Base-by-base conservation (phyloP, 1,140 invertebrate genomes). In the Caerostris extrusa region DNA sequence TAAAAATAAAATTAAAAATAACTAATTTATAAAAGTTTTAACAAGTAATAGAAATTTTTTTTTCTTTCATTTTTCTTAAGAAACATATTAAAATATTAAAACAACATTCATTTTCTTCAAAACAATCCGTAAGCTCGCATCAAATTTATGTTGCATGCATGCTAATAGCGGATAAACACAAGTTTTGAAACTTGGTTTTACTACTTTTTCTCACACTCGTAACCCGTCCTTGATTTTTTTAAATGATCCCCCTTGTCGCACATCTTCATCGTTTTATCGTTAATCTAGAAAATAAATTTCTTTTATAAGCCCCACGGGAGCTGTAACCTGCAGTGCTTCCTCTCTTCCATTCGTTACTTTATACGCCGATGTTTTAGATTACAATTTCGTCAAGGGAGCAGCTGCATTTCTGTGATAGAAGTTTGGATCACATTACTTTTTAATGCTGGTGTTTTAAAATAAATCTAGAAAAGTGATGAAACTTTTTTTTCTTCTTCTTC, bases 261-360 rank as follows among this genome's bases (percentile, higher is more conserved):
- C 85, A 87, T 77, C 71, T 87, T 87, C 58, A 87, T 87, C 85
- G 85, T 60, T 87, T 87, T 87, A 87, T 87, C 85, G 85, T 87
- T 87, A 87, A 87, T 87, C 19, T 61, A 34, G 85, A 87, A 87
- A 87, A 64, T 87, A 87, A 87, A 87, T 87, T 87, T 61, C n/a
- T 87, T 87, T 87, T 87, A 87, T 53, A 60, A 87, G 58, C 50
- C 85, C 85, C 53, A 5, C 10, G 85, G 85, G 85, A 60, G 85
- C 58, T 64, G 85, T 87, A 60, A 87, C 19, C 12, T 64, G 10
- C 58, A 60, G 19, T 50, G 34, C 17, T 61, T 87, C 58, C 58
- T 19, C 71, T 34, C 61, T 77, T 12, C 64, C 85, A 64, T 58
- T 87, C 58, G 58, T 50, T 64, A 87, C 57, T 64, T 87, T 87